These are phyloP conservation scores for Hemicordylus capensis DNA, from an alignment of 2,113 vertebrate species.

Conservation along the genomic window DNA sequence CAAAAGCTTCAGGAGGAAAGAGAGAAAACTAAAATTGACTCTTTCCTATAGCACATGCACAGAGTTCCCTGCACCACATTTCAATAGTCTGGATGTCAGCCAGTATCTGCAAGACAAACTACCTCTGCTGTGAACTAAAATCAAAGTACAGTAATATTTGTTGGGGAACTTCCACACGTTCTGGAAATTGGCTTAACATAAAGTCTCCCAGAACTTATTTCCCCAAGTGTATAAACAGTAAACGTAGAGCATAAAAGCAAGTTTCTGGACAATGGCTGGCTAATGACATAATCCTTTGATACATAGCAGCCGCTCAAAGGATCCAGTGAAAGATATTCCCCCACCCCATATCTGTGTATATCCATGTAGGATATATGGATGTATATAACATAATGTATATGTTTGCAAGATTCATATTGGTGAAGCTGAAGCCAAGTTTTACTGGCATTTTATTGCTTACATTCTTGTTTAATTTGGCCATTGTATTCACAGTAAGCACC, in stretches of 20 bases:
- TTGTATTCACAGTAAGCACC: not conserved
- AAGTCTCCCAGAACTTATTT: not conserved
- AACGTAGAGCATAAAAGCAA: not conserved
- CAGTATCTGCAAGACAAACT: not conserved
- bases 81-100: too few relatives aligned
- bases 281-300: not conserved
- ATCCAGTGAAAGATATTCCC: not conserved
- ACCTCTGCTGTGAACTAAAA: not conserved
- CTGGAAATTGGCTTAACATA: not conserved
- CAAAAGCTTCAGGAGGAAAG: too few relatives aligned
- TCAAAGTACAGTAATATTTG: not conserved
- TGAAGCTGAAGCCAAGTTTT: not conserved
- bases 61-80: too few relatives aligned
- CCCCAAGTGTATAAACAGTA: not conserved
- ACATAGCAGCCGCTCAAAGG: not conserved
- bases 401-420: not conserved
- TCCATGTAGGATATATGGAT: not conserved
- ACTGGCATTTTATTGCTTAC: fast-evolving
- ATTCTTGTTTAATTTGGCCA: not conserved
- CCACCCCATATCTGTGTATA: not conserved
- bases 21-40: too few relatives aligned
- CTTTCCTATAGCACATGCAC: too few relatives aligned
- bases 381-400: not conserved
- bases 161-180: not conserved
- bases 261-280: too few relatives aligned